Conservation (phyloP, 2,113 vertebrate species). For the Hydropotes inermis region DNA sequence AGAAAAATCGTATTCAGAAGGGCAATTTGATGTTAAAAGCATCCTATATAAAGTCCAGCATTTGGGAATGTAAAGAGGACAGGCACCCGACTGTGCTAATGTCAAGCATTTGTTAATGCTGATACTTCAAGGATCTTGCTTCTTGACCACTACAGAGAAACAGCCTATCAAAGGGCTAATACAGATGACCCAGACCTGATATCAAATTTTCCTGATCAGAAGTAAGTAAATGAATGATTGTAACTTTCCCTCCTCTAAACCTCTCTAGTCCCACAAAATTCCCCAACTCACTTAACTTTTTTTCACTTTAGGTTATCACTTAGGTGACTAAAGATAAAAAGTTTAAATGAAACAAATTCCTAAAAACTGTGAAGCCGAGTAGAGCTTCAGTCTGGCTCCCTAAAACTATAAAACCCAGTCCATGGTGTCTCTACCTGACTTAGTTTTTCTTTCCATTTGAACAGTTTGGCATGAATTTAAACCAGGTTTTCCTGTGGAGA, state of each 20-base stretch:
- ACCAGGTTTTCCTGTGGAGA: conserved; percentile 58
- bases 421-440: background rate
- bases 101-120: background rate
- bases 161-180: background rate
- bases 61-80: background rate
- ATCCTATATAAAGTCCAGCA: background rate
- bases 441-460: conserved; percentile 43
- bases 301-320: conserved; percentile 18
- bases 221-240: background rate
- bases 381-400: background rate
- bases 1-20: background rate
- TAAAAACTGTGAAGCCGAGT: background rate
- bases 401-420: background rate
- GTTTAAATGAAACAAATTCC: conserved; percentile 26
- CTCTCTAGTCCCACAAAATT: background rate
- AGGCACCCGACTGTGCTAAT: background rate
- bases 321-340: background rate
- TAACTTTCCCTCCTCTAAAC: background rate
- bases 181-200: background rate
- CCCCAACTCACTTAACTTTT: background rate
- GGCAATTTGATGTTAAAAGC: background rate
- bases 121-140: background rate
- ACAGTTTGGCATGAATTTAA: conserved; percentile 42
- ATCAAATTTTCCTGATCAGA: background rate
- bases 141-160: background rate